Conservation (phyloP, 2,888 invertebrate genomes). For the Archaeoteleia sp. region DNA sequence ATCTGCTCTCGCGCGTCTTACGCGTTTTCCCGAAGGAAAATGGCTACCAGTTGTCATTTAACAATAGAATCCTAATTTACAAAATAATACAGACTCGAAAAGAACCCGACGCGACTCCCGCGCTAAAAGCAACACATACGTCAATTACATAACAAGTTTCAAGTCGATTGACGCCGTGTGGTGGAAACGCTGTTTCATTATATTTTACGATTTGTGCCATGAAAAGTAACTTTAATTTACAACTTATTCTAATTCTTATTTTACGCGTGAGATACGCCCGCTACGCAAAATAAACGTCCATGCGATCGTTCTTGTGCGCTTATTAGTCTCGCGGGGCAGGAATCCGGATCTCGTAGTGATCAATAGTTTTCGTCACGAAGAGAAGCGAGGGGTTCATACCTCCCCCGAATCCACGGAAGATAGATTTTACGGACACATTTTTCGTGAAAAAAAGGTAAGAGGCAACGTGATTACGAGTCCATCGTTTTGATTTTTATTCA, state of each 20-base stretch:
- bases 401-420: conserved; percentile 14
- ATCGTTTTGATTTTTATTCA: background rate
- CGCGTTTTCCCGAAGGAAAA: conserved; percentile 63
- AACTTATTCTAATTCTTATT: background rate
- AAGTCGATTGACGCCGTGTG: background rate
- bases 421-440: conserved; percentile 5
- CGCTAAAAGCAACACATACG: background rate
- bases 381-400: conserved; percentile 17
- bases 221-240: conserved; percentile 5
- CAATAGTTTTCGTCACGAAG: conserved; percentile 42
- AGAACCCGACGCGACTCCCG: background rate
- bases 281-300: conserved; percentile 1
- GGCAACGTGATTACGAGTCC: background rate
- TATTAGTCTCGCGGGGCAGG: conserved; percentile 14
- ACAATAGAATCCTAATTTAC: conserved; percentile 28
- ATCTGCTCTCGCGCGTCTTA: conserved; percentile 61
- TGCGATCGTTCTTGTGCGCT: conserved; percentile 34
- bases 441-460: conserved; percentile 3
- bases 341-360: conserved; percentile 31
- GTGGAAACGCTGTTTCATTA: background rate
- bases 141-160: conserved; percentile 1
- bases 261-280: background rate
- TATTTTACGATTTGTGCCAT: conserved; percentile 1
- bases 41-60: conserved; percentile 65
- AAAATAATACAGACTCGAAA: background rate